Base-by-base conservation (phyloP, 2,888 invertebrate species). In the Coenonympha glycerion region DNA sequence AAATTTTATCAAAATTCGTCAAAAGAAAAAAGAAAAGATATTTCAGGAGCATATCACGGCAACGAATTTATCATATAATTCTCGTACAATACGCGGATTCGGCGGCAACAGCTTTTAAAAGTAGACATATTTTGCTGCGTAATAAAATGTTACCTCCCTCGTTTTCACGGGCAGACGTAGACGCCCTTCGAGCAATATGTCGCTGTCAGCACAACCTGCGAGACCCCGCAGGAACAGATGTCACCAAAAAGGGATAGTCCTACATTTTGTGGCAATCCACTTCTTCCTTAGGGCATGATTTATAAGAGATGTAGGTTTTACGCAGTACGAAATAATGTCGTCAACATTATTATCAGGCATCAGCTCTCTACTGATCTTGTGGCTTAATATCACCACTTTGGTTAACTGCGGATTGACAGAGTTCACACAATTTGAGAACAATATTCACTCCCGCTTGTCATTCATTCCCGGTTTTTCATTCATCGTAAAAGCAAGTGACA, bases 141-240 rank as follows among this genome's bases (percentile, higher is more conserved):
- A 46, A 47, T 41, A 34, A 31, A 36, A 47, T 28, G 24, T 41
- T 39, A 15, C 42, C 21, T 11, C 21, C 39, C 34, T 47, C 34
- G 31, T 19, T 44, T 26, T 21, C 50, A 21, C 16, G 16, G 24
- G 22, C 21, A 28, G 39, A 33, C 28, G 13, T 13, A 44, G 21
- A 33, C 21, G 13, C 34, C 46, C 40, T 41, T 51, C 41, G 46
- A 34, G 41, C 51, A 47, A 47, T 47, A 51, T 41, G 46, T 34
- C 9, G 4, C 19, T 30, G 34, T 46, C 46, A 26, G 6, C 8
- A 15, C 11, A 3, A 13, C 33, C 26, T 19, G 8, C 31, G 30
- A 31, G 19, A 18, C 42, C 28, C 18, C n/a, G n/a, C 44, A 21
- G 9, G 31, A 33, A 44, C 11, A 22, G 33, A 44, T 31, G 44